Conservation (phyloP, 2,888 invertebrate species). For the Pedicia rivosa region DNA sequence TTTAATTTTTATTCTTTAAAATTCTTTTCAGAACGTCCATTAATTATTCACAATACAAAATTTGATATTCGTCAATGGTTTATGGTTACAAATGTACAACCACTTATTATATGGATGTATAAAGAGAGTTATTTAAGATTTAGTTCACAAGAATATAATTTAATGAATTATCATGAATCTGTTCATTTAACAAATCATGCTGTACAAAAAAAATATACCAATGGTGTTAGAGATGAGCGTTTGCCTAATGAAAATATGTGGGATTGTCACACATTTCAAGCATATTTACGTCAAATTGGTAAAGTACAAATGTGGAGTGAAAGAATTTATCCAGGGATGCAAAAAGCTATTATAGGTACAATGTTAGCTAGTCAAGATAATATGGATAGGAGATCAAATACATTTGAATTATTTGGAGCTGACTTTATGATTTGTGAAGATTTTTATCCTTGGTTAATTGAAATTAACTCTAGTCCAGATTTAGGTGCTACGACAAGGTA, state of each 20-base stretch:
- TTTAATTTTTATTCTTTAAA: not conserved
- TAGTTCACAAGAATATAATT: constrained; percentile 74
- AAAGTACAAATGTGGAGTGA: constrained; percentile 66
- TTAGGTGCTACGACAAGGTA: constrained; percentile 80
- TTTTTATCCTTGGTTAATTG: constrained; percentile 81
- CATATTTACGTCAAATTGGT: constrained; percentile 47
- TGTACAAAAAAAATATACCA: constrained; percentile 76
- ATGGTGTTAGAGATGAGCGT: constrained; percentile 51
- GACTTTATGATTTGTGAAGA: constrained; percentile 88
- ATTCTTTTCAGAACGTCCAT: constrained; percentile 55
- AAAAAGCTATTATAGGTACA: constrained; percentile 56
- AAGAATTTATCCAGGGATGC: constrained; percentile 79
- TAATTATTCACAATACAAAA: constrained; percentile 79
- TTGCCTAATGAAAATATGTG: constrained; percentile 91
- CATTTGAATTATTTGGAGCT: constrained; percentile 87
- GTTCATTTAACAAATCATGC: constrained; percentile 89
- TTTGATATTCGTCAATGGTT: constrained; percentile 96
- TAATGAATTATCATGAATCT: constrained; percentile 80
- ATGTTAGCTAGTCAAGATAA: constrained; percentile 75
- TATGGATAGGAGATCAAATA: constrained; percentile 62
- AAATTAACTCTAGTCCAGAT: constrained; percentile 89
- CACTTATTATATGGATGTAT: constrained; percentile 85
- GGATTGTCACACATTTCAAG: constrained; percentile 71
- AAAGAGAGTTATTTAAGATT: constrained; percentile 85
- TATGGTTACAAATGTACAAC: constrained; percentile 77